Conservation (phyloP, 2,888 invertebrate genomes). For the Laothoe populi region DNA sequence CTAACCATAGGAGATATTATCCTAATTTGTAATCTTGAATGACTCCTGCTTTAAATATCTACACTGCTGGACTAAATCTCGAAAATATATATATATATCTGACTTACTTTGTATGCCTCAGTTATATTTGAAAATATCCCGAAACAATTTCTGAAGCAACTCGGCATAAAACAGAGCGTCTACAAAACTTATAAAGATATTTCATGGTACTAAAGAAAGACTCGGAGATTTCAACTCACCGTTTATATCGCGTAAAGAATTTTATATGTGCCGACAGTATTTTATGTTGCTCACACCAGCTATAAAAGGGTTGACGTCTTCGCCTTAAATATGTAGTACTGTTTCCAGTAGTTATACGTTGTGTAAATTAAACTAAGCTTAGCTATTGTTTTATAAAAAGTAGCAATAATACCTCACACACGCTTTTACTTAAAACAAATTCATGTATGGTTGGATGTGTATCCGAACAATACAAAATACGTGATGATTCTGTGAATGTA, state of each 20-base stretch:
- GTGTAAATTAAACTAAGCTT: neutral
- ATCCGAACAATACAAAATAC: no score
- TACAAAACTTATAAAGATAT: conserved; percentile 8
- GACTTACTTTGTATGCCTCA: no score
- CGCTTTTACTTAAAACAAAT: no score
- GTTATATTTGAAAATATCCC: neutral
- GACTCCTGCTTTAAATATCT: no score
- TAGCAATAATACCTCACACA: no score
- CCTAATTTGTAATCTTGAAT: no score
- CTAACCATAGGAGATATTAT: no score
- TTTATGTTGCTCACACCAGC: neutral
- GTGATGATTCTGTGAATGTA: no score
- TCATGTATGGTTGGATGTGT: no score
- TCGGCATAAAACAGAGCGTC: neutral
- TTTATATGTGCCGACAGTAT: conserved; percentile 16
- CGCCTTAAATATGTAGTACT: conserved; percentile 18
- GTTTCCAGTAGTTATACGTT: neutral
- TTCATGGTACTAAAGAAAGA: conserved; percentile 12
- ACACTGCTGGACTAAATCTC: no score
- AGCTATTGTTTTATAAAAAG: neutral
- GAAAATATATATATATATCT: no score
- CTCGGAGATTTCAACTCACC: conserved; percentile 11
- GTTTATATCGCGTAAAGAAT: conserved; percentile 16
- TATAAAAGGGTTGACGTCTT: conserved; percentile 1
- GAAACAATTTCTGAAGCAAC: neutral